Conservation (phyloP, 92 coral and sea anemone genomes). For the Porites cylindrica region DNA sequence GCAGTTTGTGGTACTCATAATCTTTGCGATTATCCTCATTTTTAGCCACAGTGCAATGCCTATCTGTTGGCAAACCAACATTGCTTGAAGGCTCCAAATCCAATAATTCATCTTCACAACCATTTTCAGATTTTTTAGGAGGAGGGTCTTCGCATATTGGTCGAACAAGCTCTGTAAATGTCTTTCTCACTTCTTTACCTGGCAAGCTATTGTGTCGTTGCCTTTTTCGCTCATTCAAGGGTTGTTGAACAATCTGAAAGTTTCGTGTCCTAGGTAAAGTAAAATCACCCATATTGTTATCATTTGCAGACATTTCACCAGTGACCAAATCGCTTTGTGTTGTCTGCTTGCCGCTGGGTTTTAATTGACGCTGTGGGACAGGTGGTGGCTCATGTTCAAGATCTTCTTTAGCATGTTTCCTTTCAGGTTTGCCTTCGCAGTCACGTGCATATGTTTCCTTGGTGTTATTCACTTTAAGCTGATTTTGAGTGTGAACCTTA, state of each 20-base stretch:
- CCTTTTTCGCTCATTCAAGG: neutral
- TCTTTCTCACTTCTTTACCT: neutral
- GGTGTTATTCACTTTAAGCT: neutral
- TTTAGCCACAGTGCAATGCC: neutral
- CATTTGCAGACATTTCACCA: neutral
- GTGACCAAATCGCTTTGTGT: neutral
- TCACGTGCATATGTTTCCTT: too few relatives aligned
- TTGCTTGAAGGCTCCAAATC: neutral
- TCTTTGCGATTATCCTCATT: neutral
- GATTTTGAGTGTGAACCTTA: neutral
- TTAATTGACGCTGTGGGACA: conserved; percentile 3
- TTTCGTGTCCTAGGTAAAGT: conserved; percentile 19
- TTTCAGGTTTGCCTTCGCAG: neutral
- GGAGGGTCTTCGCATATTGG: conserved; percentile 21
- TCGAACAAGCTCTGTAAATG: conserved; percentile 33
- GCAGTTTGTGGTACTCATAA: too few relatives aligned
- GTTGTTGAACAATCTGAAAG: conserved; percentile 41
- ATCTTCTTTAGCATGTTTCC: neutral
- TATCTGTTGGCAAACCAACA: neutral
- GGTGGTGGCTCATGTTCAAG: conserved; percentile 13
- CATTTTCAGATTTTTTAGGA: neutral
- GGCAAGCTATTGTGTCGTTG: conserved; percentile 21
- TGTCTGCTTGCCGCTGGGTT: conserved; percentile 5
- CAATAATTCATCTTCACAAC: too few relatives aligned
- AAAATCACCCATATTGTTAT: neutral